Conservation (phyloP, 2,113 vertebrate species). For the Condylura cristata region DNA sequence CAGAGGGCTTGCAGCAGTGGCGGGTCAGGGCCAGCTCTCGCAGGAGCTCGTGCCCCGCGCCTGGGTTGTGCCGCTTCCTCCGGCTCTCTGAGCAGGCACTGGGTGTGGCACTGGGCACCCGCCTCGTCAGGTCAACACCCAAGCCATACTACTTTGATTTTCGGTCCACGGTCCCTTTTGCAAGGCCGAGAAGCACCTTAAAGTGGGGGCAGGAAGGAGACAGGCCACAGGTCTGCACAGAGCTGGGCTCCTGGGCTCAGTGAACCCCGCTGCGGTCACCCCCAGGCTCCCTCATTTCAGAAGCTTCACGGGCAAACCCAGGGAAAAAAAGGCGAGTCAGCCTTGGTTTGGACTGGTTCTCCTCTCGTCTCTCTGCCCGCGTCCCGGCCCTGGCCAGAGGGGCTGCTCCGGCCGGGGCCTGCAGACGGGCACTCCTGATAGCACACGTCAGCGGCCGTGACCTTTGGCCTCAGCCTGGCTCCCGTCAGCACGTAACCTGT, state of each 20-base stretch:
- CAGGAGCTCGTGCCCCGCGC: no score
- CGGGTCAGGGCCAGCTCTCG: no score
- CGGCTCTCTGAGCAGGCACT: background rate
- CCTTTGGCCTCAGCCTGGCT: background rate
- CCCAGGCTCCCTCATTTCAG: background rate
- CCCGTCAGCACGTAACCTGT: no score
- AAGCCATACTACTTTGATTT: background rate
- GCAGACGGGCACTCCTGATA: fast-evolving
- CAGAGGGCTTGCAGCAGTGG: no score
- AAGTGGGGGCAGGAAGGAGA: background rate
- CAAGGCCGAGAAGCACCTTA: background rate
- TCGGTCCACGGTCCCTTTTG: background rate
- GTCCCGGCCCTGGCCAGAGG: no score
- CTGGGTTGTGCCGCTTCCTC: no score
- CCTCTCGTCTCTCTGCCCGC: no score
- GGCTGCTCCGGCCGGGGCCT: background rate
- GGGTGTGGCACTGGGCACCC: background rate
- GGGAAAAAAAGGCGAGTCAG: no score
- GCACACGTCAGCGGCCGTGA: background rate
- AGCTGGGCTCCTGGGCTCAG: background rate
- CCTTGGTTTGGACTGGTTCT: no score
- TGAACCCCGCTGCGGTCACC: background rate
- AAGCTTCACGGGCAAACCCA: background rate
- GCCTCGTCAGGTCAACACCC: background rate
- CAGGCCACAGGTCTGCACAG: background rate